Evolutionary conservation across 1,140 invertebrate species (phyloP).

Genomic region (Drosophila simulans): DNA sequence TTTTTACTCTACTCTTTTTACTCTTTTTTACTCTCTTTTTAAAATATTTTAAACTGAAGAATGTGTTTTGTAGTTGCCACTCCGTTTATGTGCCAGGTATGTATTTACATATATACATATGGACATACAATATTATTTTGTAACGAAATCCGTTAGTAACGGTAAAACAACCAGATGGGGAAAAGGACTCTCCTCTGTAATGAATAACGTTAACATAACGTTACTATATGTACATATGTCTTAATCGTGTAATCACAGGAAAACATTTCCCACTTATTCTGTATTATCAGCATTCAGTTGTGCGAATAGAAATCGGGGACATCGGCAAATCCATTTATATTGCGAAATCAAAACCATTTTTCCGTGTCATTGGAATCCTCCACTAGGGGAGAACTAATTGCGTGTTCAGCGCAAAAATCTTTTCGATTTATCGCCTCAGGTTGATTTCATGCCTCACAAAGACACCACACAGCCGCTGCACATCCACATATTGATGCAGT

Average conservation of each 20-base stretch:
- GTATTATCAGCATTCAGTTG: constrained; percentile 14
- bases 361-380: constrained; percentile 51
- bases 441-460: constrained; percentile 72
- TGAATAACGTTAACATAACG: too few species aligned
- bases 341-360: constrained; percentile 63
- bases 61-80: too few species aligned
- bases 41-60: too few species aligned
- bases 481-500: constrained; percentile 68
- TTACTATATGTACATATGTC: too few species aligned
- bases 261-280: constrained; percentile 30
- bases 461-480: constrained; percentile 13
- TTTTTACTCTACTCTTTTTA: too few species aligned
- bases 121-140: too few species aligned
- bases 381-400: constrained; percentile 69
- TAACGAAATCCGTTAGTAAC: too few species aligned
- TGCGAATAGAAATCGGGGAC: not conserved
- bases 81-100: too few species aligned
- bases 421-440: constrained; percentile 79
- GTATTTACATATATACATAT: too few species aligned
- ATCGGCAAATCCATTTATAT: constrained; percentile 20
- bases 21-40: too few species aligned
- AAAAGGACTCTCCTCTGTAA: too few species aligned
- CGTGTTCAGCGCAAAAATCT: constrained; percentile 76
- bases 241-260: not conserved
- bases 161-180: too few species aligned